Evolutionary conservation across 2,113 vertebrate species (phyloP).

Genomic region (Ancistrus triradiatus): DNA sequence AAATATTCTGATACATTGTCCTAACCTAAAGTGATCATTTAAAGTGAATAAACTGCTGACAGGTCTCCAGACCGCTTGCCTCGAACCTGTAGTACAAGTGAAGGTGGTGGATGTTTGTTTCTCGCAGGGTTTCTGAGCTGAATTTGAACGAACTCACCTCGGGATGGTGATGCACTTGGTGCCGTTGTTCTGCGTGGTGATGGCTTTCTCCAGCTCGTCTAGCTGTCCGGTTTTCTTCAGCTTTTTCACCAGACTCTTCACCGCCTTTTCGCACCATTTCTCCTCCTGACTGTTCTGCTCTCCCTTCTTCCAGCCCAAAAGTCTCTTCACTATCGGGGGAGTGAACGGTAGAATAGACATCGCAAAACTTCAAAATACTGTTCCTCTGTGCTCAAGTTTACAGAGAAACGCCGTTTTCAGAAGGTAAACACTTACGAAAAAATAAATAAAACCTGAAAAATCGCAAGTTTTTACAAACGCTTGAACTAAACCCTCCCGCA

Average conservation of each 20-base stretch:
- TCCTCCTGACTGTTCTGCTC: conserved; percentile 99
- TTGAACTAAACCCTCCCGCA: too few species aligned
- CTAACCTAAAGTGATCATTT: too few species aligned
- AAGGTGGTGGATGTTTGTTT: background rate
- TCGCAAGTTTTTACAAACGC: too few species aligned
- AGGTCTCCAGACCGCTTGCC: too few species aligned
- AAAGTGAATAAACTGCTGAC: too few species aligned
- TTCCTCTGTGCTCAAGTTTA: conserved; percentile 50
- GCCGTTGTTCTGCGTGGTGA: conserved; percentile 92
- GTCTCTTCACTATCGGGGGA: conserved; percentile 95
- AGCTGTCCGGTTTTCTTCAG: conserved; percentile 98
- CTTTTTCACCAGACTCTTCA: conserved; percentile 98
- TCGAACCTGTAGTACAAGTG: too few species aligned
- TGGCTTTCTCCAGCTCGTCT: conserved; percentile 97
- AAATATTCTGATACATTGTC: too few species aligned
- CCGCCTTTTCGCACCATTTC: conserved; percentile 98
- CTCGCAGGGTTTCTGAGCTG: background rate
- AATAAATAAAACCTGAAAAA: too few species aligned
- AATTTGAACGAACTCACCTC: conserved; percentile 66
- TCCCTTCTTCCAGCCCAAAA: conserved; percentile 98
- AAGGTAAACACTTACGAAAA: background rate
- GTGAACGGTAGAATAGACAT: conserved; percentile 99
- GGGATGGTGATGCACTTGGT: conserved; percentile 99
- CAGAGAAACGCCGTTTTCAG: background rate
- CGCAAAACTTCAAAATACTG: conserved; percentile 45